Conservation (phyloP, 1,140 invertebrate genomes). For the Neomicropteryx cornuta region DNA sequence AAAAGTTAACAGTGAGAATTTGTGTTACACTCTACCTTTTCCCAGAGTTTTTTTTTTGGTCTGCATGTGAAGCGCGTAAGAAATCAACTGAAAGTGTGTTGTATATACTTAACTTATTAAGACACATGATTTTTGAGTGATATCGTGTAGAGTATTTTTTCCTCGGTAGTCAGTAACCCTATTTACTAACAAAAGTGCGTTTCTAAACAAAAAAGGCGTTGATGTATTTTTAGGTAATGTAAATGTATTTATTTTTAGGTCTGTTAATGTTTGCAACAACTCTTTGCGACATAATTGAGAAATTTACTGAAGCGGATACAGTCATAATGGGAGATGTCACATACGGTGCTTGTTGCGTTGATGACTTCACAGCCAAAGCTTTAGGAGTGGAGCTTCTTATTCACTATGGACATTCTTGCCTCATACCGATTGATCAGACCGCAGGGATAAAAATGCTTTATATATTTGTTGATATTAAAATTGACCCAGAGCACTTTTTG, state of each 20-base stretch:
- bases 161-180: no score
- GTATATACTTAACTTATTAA: background rate
- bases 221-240: background rate
- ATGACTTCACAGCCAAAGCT: slow-evolving; percentile 89
- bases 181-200: background rate
- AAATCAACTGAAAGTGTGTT: background rate
- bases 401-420: slow-evolving; percentile 97
- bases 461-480: slow-evolving; percentile 91
- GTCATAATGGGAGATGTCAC: slow-evolving; percentile 98
- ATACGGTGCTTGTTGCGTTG: slow-evolving; percentile 99
- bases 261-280: slow-evolving; percentile 84
- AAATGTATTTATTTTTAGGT: slow-evolving; percentile 22
- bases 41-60: no score
- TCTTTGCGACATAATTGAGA: slow-evolving; percentile 89
- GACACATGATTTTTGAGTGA: no score
- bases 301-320: slow-evolving; percentile 86
- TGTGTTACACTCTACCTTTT: no score
- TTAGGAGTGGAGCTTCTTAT: slow-evolving; percentile 87
- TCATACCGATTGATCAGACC: slow-evolving; percentile 91
- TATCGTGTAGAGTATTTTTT: no score
- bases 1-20: no score
- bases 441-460: slow-evolving; percentile 87
- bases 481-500: slow-evolving; percentile 86
- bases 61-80: no score
- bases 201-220: background rate